Evolutionary conservation across 2,797 vertebrate genomes (phyloP).

Genomic region (Delichon dasypus): DNA sequence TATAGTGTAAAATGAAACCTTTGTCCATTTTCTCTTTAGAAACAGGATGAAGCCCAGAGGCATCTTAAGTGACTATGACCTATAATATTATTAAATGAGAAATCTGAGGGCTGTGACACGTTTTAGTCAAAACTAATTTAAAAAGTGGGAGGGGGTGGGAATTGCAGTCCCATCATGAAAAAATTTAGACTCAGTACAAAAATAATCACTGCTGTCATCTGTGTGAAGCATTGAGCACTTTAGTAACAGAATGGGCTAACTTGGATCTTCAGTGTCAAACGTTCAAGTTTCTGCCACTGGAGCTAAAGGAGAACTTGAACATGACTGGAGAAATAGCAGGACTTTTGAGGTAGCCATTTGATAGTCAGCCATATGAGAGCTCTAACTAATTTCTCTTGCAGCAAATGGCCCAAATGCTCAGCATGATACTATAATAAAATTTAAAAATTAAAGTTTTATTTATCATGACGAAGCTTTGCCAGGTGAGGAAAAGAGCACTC

Average conservation of each 20-base stretch:
- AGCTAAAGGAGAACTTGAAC: background rate
- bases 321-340: background rate
- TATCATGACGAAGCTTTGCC: background rate
- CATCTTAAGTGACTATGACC: background rate
- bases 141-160: background rate
- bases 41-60: background rate
- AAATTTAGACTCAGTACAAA: background rate
- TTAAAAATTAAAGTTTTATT: background rate
- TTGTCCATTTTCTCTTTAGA: background rate
- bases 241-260: background rate
- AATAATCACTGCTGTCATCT: background rate
- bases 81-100: background rate
- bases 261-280: background rate
- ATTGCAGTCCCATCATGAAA: background rate
- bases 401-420: background rate
- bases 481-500: background rate
- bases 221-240: background rate
- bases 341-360: background rate
- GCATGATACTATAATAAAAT: background rate
- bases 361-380: background rate
- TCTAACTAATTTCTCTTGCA: background rate
- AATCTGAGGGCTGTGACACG: background rate
- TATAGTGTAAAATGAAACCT: background rate
- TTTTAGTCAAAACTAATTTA: background rate
- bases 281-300: background rate